A percentile compares a stretch with the other conserved stretches of the same genome.
Evolutionary conservation across 2,113 vertebrate genomes (phyloP).

Genomic region (Myodes glareolus): DNA sequence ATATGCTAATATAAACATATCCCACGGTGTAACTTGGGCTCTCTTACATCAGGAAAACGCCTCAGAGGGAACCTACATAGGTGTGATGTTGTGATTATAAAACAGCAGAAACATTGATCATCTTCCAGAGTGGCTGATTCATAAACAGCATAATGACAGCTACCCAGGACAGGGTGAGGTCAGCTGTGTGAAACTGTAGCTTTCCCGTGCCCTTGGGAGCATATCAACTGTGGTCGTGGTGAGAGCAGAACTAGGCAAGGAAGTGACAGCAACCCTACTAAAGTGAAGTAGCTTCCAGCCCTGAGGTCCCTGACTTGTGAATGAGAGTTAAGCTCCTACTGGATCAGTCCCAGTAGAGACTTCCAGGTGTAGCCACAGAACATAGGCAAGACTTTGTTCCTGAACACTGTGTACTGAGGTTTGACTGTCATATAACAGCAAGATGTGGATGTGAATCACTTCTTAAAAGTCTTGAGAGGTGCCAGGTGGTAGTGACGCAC

Average conservation of each 20-base stretch:
- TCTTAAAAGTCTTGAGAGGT: background rate
- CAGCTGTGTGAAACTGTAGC: background rate
- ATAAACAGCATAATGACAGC: background rate
- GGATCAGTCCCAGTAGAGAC: too few relatives aligned
- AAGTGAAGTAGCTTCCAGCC: background rate
- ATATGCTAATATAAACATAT: background rate
- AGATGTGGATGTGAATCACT: background rate
- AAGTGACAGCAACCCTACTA: background rate
- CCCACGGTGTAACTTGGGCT: background rate
- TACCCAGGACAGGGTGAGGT: background rate
- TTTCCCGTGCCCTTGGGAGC: background rate
- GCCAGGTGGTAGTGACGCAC: accelerated
- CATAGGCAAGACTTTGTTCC: background rate
- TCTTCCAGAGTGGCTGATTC: background rate
- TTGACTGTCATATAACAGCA: background rate
- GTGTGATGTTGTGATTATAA: background rate
- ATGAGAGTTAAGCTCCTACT: background rate
- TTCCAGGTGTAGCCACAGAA: too few relatives aligned
- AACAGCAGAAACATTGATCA: background rate
- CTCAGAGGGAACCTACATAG: background rate
- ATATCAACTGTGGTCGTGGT: background rate
- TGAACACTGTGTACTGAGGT: background rate
- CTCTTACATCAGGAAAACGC: background rate
- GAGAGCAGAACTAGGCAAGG: background rate
- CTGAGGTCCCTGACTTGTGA: background rate